Percentiles rank a stretch among this genome's conserved stretches.
Evolutionary conservation across 2,797 vertebrate genomes (phyloP).

Genomic region (Falco berigora): DNA sequence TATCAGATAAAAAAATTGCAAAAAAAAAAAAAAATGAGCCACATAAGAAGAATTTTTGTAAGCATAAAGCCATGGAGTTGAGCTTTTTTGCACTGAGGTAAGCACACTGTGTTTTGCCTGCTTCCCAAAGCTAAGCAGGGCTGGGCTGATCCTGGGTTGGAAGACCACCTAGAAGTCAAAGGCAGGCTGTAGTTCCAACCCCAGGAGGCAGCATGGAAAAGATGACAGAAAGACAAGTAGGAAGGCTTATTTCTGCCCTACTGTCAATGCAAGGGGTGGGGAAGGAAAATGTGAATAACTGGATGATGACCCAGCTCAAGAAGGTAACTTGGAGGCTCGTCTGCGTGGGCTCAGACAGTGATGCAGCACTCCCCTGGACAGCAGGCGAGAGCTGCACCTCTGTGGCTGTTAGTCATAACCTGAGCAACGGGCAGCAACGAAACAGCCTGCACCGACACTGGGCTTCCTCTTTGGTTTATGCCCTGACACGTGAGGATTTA

Average conservation of each 20-base stretch:
- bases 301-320: background rate
- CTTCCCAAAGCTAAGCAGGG: background rate
- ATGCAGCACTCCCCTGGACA: background rate
- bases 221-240: background rate
- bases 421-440: background rate
- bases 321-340: background rate
- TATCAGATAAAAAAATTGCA: background rate
- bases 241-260: background rate
- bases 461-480: background rate
- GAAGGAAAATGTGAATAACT: background rate
- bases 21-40: background rate
- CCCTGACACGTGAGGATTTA: background rate
- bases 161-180: background rate
- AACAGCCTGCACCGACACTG: background rate
- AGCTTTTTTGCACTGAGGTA: background rate
- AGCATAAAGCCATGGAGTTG: background rate
- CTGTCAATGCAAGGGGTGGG: background rate
- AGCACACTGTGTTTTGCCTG: background rate
- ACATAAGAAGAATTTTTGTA: background rate
- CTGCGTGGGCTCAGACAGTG: rapidly evolving
- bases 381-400: background rate
- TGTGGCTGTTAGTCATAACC: background rate
- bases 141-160: background rate
- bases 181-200: background rate
- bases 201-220: background rate